Base-by-base conservation (phyloP, 2,888 invertebrate genomes). In the Nymphalis polychloros region DNA sequence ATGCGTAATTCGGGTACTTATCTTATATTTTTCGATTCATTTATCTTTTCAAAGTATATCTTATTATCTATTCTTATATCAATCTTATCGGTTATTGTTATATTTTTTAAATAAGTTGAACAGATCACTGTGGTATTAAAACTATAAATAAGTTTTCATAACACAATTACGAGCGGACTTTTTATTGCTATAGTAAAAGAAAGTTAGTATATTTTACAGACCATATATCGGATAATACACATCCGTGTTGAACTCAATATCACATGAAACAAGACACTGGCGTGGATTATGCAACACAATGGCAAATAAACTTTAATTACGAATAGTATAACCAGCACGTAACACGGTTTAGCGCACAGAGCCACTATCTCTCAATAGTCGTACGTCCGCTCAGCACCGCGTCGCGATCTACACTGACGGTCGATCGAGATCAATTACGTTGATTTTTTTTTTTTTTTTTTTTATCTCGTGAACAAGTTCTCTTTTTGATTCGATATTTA, bases 331-430 rank as follows among this genome's bases (percentile, higher is more conserved):
- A 41, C 41, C 41, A 41, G 41, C 41, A 41, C 41, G 63, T n/a
- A 55, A 50, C 47, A 50, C 60, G 62, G 23, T 67, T 63, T 59
- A 49, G 63, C 64, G 61, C 59, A 71, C 65, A 57, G 65, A 64
- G 50, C 59, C 62, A 47, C 65, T 71, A 73, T 71, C 68, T 64
- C 41, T 16, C 50, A 66, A 68, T 73, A 71, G 64, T 61, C 64
- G 66, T 59, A 71, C 71, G 73, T 68, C 71, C 69, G 64, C 68
- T 55, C 53, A 13, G 59, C 55, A 49, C 60, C 78, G 72, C 75
- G 74, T 75, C 77, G 77, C 76, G 77, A 69, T 71, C 69, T 70
- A 68, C 67, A 79, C 81, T 79, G 80, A 69, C 76, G 73, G 60
- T 73, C 65, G 70, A 72, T 66, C 57, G 27, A 46, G 50, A 52